phyloP scores from a whole-genome alignment of 2,888 invertebrate species.

The Drosophila meridionalis region DNA sequence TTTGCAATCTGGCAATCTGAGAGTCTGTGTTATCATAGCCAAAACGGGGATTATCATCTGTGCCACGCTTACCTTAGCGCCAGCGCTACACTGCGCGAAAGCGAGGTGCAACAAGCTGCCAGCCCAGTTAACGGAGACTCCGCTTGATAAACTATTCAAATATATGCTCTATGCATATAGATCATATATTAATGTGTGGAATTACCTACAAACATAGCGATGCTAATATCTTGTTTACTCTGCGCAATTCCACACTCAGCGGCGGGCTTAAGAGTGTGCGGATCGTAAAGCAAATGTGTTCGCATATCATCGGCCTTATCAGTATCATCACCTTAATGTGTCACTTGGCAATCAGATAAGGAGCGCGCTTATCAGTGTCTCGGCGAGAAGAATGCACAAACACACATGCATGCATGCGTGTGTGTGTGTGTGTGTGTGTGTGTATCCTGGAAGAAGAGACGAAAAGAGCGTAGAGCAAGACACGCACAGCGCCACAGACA shows the following conservation, averaged over 20 bases:
- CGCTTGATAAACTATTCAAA: background rate
- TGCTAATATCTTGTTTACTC: background rate
- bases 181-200: background rate
- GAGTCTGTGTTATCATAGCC: conserved; percentile 10
- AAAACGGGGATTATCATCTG: conserved; percentile 24
- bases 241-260: background rate
- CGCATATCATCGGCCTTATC: conserved; percentile 29
- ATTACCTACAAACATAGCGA: background rate
- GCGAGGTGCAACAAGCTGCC: background rate
- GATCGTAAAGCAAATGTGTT: conserved; percentile 54
- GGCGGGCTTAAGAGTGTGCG: conserved; percentile 41
- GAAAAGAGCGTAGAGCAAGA: background rate
- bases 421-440: background rate
- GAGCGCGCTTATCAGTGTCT: conserved; percentile 45
- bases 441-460: conserved; percentile 16
- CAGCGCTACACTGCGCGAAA: conserved; percentile 22
- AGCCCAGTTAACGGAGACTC: background rate
- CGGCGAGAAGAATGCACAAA: conserved; percentile 20
- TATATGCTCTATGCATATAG: background rate
- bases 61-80: background rate
- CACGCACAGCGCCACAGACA: conserved; percentile 12
- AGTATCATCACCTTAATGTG: conserved; percentile 58
- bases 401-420: background rate
- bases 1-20: conserved; percentile 17
- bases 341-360: conserved; percentile 58